phyloP scores from a whole-genome alignment of 37 sponge, comb jelly and placozoan species.

The Cladorhizidae sp. region DNA sequence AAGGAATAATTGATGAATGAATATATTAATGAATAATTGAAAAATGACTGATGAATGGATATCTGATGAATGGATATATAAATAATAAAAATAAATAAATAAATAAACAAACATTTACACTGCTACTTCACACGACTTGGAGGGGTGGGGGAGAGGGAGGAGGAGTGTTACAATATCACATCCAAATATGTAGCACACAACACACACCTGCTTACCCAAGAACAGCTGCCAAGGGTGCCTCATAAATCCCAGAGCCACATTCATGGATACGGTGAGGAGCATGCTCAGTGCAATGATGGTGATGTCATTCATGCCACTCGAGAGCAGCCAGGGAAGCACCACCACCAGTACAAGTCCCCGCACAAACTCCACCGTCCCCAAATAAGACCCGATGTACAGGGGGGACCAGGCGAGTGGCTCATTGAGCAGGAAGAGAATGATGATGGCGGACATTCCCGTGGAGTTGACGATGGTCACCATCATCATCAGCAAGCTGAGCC shows the following conservation, averaged over 20 bases:
- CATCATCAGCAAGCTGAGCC: slow-evolving; percentile 18
- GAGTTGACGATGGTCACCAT: slow-evolving; percentile 25
- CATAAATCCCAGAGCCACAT: slow-evolving; percentile 29
- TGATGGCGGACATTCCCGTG: slow-evolving; percentile 20
- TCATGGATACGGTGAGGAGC: not conserved
- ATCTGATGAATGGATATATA: no score
- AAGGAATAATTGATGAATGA: no score
- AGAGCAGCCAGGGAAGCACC: slow-evolving; percentile 54
- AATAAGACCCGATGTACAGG: slow-evolving; percentile 30
- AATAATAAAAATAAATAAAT: no score
- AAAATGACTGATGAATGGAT: no score
- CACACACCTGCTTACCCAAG: slow-evolving; percentile 58
- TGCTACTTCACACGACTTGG: no score
- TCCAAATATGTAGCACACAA: no score
- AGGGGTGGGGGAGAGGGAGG: no score
- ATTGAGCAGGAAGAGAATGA: slow-evolving; percentile 33
- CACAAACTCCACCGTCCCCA: slow-evolving; percentile 11
- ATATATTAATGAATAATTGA: no score
- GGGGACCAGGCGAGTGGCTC: slow-evolving; percentile 45
- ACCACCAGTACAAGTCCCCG: slow-evolving; percentile 41
- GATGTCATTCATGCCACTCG: slow-evolving; percentile 24
- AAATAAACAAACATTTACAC: no score
- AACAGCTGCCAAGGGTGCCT: slow-evolving; percentile 57
- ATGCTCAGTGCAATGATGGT: slow-evolving; percentile 43
- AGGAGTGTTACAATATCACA: no score